Evolutionary conservation across 2,797 vertebrate genomes (phyloP).

Genomic region (Peromyscus melanophrys): DNA sequence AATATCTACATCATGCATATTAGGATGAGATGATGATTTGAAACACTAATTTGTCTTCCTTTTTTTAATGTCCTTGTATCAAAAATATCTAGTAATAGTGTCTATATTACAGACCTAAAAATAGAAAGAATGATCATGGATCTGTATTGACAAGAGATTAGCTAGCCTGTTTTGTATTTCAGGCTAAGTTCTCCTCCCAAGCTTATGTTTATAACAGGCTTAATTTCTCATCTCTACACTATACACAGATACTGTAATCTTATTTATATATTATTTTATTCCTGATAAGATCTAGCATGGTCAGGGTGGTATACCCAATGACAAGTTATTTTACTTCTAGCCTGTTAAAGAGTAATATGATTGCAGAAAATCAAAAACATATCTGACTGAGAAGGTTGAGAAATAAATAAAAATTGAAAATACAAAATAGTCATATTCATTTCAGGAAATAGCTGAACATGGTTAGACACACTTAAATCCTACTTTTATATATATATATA

Average conservation of each 20-base stretch:
- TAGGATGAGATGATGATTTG: background rate
- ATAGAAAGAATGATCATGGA: background rate
- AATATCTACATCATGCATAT: background rate
- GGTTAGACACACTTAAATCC: background rate
- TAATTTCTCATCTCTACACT: background rate
- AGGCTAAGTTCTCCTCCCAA: background rate
- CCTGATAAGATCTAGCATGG: background rate
- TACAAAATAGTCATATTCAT: background rate
- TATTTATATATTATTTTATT: background rate
- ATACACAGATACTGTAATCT: background rate
- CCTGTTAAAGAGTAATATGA: background rate
- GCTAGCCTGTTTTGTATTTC: background rate
- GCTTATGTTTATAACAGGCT: background rate
- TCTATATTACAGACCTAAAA: background rate
- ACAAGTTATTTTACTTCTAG: background rate
- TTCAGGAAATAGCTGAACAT: background rate
- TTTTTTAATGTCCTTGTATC: background rate
- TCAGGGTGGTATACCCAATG: background rate
- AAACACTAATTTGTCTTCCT: background rate
- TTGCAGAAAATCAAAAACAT: background rate
- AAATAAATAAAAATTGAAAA: constrained; percentile 19
- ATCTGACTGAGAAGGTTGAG: background rate
- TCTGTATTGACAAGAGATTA: background rate
- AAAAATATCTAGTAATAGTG: background rate
- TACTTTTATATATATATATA: too few relatives aligned